Percentiles rank a stretch among this genome's conserved stretches.
phyloP scores from a whole-genome alignment of 2,888 invertebrate genomes.

The Athrips mouffetella region DNA sequence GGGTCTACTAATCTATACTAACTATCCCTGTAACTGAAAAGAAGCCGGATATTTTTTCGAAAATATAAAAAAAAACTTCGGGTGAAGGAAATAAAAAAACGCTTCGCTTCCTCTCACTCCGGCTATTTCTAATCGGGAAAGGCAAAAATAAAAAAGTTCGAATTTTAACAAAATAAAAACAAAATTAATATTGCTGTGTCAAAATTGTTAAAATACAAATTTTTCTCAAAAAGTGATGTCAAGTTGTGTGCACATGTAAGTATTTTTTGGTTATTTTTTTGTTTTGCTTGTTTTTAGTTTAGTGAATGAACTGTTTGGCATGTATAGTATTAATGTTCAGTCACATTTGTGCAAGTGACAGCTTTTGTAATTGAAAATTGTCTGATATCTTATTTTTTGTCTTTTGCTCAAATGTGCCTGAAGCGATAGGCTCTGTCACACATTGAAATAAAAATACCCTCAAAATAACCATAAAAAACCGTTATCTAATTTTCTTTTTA shows the following conservation, averaged over 20 bases:
- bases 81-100: constrained; percentile 42
- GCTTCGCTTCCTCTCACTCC: constrained; percentile 63
- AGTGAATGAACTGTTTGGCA: constrained; percentile 73
- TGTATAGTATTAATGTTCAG: constrained; percentile 59
- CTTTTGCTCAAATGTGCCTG: too few species aligned
- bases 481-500: too few species aligned
- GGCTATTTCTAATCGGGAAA: constrained; percentile 54
- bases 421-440: too few species aligned
- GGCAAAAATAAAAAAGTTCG: constrained; percentile 33
- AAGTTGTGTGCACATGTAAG: constrained; percentile 66
- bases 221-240: constrained; percentile 31
- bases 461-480: too few species aligned
- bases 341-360: not conserved
- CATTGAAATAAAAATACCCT: too few species aligned
- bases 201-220: constrained; percentile 37
- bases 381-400: not conserved
- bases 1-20: constrained; percentile 74
- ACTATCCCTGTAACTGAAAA: constrained; percentile 41
- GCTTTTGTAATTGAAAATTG: not conserved
- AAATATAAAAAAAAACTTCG: constrained; percentile 34
- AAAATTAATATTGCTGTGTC: constrained; percentile 34
- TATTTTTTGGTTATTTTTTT: constrained; percentile 47
- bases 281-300: constrained; percentile 36
- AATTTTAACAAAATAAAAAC: constrained; percentile 26
- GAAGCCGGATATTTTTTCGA: constrained; percentile 38